Conservation (phyloP, 1,140 invertebrate genomes). For the Bombyx mandarina region DNA sequence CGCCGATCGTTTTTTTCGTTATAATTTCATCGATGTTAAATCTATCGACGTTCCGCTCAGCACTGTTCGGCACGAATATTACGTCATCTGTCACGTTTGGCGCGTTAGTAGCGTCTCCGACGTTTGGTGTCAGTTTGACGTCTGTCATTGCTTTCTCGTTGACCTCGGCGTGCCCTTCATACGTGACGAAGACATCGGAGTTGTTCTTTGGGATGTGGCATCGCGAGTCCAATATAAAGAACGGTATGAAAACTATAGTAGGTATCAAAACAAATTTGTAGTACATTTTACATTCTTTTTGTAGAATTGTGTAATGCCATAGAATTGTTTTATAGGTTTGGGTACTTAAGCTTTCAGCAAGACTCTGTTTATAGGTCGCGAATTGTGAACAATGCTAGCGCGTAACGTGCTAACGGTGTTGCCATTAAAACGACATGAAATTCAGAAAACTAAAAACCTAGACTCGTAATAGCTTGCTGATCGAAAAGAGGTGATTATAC, state of each 20-base stretch:
- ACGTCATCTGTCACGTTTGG: slow-evolving; percentile 15
- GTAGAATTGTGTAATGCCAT: not conserved
- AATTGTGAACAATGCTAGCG: too few species aligned
- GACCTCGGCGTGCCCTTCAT: slow-evolving; percentile 29
- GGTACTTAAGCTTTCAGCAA: too few species aligned
- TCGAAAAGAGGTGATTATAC: too few species aligned
- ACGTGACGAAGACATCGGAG: slow-evolving; percentile 29
- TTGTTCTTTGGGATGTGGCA: slow-evolving; percentile 15
- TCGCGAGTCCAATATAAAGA: slow-evolving; percentile 1
- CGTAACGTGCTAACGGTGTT: too few species aligned
- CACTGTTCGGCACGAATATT: slow-evolving; percentile 33
- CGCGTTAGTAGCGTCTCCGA: not conserved
- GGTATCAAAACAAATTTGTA: slow-evolving; percentile 1
- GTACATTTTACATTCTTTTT: not conserved
- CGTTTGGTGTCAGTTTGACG: not conserved
- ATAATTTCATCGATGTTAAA: slow-evolving; percentile 10
- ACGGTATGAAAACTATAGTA: not conserved
- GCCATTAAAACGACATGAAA: too few species aligned
- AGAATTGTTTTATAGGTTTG: too few species aligned
- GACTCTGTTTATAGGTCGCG: too few species aligned
- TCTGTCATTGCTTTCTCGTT: too few species aligned
- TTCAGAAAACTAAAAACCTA: too few species aligned
- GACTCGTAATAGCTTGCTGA: too few species aligned
- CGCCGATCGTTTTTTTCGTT: slow-evolving; percentile 17
- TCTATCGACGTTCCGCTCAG: slow-evolving; percentile 14